These are phyloP conservation scores for Eupsilia transversa DNA, from an alignment of 2,888 invertebrate species.

Conservation along the genomic window DNA sequence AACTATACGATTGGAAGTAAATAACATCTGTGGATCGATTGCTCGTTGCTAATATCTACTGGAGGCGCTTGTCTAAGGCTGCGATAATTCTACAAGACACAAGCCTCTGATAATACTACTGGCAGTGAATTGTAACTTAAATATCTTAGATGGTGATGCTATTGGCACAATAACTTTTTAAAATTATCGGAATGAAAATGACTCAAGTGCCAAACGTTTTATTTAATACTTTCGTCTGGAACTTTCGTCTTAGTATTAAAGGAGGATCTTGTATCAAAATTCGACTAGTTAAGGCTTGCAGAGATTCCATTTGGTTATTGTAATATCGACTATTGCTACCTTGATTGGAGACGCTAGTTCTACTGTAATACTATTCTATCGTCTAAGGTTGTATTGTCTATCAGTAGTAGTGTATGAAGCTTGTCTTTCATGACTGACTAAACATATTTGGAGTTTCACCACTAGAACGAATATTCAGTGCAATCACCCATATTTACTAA, in stretches of 20 bases:
- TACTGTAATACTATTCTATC: slow-evolving; percentile 52
- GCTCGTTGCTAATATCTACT: slow-evolving; percentile 43
- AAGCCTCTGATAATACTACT: slow-evolving; percentile 59
- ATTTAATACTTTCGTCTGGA: slow-evolving; percentile 27
- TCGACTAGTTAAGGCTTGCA: slow-evolving; percentile 13
- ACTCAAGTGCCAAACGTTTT: slow-evolving; percentile 10
- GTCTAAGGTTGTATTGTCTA: slow-evolving; percentile 64
- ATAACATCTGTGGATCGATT: slow-evolving; percentile 18
- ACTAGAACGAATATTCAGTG: slow-evolving; percentile 64
- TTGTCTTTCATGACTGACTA: slow-evolving; percentile 61
- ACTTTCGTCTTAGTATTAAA: slow-evolving; percentile 1
- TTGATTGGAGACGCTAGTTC: slow-evolving; percentile 28
- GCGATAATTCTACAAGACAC: slow-evolving; percentile 55
- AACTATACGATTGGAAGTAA: slow-evolving; percentile 41
- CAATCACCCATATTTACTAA: slow-evolving; percentile 61
- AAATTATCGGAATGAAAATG: slow-evolving; percentile 38
- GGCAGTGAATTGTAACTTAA: slow-evolving; percentile 62
- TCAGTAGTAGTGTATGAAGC: slow-evolving; percentile 44
- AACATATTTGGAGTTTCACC: slow-evolving; percentile 58
- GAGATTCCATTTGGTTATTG: slow-evolving; percentile 31
- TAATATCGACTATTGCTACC: slow-evolving; percentile 43
- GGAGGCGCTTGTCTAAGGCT: slow-evolving; percentile 58
- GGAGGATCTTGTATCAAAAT: slow-evolving; percentile 13
- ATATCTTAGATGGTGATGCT: slow-evolving; percentile 49
- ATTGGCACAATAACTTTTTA: slow-evolving; percentile 52